These are phyloP conservation scores for Corynorhinus townsendii DNA, from an alignment of 2,113 vertebrate genomes.

Conservation along the genomic window DNA sequence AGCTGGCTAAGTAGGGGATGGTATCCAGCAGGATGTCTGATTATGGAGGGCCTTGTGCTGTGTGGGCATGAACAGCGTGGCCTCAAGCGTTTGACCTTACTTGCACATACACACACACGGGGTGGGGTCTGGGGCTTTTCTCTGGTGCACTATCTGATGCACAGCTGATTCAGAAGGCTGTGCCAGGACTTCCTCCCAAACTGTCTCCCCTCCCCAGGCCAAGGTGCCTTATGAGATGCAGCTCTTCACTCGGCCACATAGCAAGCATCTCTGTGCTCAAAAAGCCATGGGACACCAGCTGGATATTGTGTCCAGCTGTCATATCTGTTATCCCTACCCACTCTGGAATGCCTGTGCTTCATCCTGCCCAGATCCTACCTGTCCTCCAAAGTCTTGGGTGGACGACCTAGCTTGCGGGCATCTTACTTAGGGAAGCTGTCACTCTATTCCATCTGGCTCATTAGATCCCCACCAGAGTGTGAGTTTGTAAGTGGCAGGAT, in stretches of 20 bases:
- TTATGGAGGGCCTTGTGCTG: neutral
- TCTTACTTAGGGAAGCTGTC: neutral
- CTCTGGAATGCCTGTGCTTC: neutral
- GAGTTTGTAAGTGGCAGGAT: neutral
- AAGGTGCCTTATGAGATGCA: neutral
- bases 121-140: neutral
- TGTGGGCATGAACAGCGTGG: neutral
- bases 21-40: neutral
- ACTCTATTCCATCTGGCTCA: neutral
- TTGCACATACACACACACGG: neutral
- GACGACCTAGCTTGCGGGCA: neutral
- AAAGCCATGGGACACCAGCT: neutral
- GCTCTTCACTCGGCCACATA: neutral
- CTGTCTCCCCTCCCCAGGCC: neutral
- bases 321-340: neutral
- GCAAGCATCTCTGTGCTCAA: neutral
- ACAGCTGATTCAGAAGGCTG: neutral
- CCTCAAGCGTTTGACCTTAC: neutral
- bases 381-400: neutral
- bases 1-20: neutral
- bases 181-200: neutral
- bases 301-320: neutral
- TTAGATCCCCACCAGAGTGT: neutral
- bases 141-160: neutral
- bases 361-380: neutral